Evolutionary conservation across 2,797 vertebrate genomes (phyloP), one percentile per base, ranked within the genome.

Genomic region (Erethizon dorsatum): DNA sequence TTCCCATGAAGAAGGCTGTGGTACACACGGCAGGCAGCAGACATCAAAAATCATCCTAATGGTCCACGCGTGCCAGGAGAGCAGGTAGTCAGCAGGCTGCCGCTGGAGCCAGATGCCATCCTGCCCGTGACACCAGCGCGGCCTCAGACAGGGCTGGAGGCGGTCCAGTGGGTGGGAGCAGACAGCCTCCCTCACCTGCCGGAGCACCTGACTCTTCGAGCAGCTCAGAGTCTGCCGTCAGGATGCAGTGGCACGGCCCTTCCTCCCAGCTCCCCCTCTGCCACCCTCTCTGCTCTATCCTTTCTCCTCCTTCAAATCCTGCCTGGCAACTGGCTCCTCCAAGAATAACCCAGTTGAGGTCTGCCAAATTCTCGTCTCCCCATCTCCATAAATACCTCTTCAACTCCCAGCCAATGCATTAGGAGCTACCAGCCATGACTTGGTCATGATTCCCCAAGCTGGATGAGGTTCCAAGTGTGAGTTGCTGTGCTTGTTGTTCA

Each of bases 61-160:
- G 56, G 86, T 37, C 54, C 52, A n/a, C 0, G 4, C 90, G 59
- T 14, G 57, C 94, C 61, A 77, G 80, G 80, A 91, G 22, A 61
- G 37, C 79, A 92, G 59, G 20, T 26, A 59, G 88, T 33, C n/a
- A 54, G 83, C 50, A 78, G 79, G 88, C 79, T 3, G 26, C 82
- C 1, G 41, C 75, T 24, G 75, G 86, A 79, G 18, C 89, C 92
- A 93, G 91, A 94, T 86, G 94, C 77, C 59, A 79, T 37, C 63
- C 92, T 71, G 71, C 80, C 17, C 3, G 15, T 1, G 0, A 37
- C 82, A 41, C 14, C 0, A 10, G 90, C 0, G 0, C 90, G n/a
- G 88, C 82, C 59, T 83, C 88, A 87, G 94, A 88, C 65, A 71
- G 63, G 88, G 71, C 37, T 75, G 95, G 91, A 88, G 78, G n/a